Evolutionary conservation across 2,113 vertebrate species (phyloP).

Genomic region (Junco hyemalis): DNA sequence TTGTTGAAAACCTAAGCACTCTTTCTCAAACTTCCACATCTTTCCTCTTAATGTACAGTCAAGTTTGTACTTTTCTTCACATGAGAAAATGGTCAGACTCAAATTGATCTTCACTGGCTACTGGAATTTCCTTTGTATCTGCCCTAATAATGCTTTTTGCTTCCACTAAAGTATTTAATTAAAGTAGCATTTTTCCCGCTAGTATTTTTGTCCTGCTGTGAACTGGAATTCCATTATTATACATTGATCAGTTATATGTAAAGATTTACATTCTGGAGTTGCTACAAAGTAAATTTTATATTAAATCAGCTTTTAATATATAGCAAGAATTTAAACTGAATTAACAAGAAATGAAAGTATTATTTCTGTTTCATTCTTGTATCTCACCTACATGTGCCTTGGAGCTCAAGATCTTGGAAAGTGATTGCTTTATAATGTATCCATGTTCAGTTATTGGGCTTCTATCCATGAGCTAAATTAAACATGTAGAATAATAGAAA

Average conservation of each 20-base stretch:
- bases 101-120: neutral
- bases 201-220: neutral
- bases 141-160: neutral
- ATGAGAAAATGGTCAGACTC: neutral
- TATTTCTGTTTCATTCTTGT: neutral
- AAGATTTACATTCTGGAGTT: neutral
- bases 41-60: neutral
- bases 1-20: neutral
- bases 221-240: neutral
- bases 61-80: neutral
- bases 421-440: neutral
- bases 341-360: neutral
- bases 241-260: neutral
- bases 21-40: neutral
- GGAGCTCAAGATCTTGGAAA: neutral
- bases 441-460: neutral
- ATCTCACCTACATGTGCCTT: neutral
- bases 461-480: conserved; percentile 27
- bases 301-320: neutral
- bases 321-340: neutral
- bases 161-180: neutral
- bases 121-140: neutral
- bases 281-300: conserved; percentile 13
- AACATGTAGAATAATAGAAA: conserved; percentile 2
- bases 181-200: conserved; percentile 1